Evolutionary conservation across 2,113 vertebrate species (phyloP).

Genomic region (Salvelinus fontinalis): DNA sequence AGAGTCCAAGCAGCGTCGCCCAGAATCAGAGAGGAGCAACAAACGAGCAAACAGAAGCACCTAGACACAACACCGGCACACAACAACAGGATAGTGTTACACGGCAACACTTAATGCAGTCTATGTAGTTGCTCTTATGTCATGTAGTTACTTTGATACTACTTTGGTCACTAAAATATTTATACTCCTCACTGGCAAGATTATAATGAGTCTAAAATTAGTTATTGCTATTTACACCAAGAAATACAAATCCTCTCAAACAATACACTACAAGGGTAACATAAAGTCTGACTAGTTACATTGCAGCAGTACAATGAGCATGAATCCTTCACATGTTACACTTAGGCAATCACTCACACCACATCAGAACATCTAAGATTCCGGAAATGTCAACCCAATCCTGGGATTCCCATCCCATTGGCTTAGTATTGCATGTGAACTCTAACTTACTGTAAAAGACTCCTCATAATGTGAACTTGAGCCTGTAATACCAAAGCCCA

Average conservation of each 20-base stretch:
- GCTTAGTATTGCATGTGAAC: not conserved
- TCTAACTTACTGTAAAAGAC: not conserved
- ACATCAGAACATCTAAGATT: no score
- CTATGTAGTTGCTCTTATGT: not conserved
- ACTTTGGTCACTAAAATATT: no score
- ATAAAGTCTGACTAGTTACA: no score
- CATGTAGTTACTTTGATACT: not conserved
- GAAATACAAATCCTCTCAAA: no score
- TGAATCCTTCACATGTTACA: no score
- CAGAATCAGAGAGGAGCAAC: constrained; percentile 45
- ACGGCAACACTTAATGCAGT: not conserved
- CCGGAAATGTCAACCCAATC: no score
- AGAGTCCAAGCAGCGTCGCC: constrained; percentile 30
- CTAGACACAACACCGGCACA: constrained; percentile 55
- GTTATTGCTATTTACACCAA: no score
- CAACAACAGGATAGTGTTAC: constrained; percentile 42
- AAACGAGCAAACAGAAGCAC: constrained; percentile 46
- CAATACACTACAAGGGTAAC: no score
- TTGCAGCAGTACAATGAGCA: no score
- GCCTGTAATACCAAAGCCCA: not conserved
- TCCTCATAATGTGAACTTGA: constrained; percentile 11
- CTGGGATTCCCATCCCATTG: not conserved
- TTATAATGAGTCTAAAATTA: no score
- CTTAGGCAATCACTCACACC: no score
- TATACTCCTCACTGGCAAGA: no score